These are phyloP conservation scores for Pipistrellus pipistrellus DNA, from an alignment of 2,797 vertebrate genomes.

Conservation along the genomic window DNA sequence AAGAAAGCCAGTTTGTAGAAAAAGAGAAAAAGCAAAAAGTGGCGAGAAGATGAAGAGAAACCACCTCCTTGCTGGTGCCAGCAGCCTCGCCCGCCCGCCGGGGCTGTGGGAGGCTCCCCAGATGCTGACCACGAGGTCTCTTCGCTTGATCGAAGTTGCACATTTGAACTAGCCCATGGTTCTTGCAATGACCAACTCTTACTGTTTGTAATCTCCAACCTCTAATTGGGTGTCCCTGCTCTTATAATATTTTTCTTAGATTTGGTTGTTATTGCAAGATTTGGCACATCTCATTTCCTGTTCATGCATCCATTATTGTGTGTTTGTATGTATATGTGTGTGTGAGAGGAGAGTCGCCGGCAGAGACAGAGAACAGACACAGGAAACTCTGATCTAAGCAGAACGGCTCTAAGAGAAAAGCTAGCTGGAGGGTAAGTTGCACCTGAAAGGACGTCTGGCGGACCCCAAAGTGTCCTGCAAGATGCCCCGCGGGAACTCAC, in stretches of 20 bases:
- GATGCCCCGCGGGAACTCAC: too few relatives aligned
- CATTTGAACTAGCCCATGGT: neutral
- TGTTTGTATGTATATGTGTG: neutral
- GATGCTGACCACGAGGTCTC: neutral
- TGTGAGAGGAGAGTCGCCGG: neutral
- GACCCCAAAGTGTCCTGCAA: too few relatives aligned
- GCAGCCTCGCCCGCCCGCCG: too few relatives aligned
- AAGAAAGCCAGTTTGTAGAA: neutral
- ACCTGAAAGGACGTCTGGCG: neutral
- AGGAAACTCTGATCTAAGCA: neutral
- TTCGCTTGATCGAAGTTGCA: neutral
- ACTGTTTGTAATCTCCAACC: neutral
- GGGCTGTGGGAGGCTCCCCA: neutral
- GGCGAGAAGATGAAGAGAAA: neutral
- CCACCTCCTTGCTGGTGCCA: neutral
- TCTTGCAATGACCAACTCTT: neutral
- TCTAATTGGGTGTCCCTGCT: neutral
- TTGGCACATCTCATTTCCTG: neutral
- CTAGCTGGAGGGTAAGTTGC: neutral
- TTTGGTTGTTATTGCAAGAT: neutral
- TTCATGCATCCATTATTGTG: neutral
- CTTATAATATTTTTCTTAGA: neutral
- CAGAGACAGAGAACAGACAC: neutral
- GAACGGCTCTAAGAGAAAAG: neutral
- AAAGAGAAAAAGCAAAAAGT: neutral